phyloP scores from a whole-genome alignment of 2,113 vertebrate species.

The Pterocles burchelli region DNA sequence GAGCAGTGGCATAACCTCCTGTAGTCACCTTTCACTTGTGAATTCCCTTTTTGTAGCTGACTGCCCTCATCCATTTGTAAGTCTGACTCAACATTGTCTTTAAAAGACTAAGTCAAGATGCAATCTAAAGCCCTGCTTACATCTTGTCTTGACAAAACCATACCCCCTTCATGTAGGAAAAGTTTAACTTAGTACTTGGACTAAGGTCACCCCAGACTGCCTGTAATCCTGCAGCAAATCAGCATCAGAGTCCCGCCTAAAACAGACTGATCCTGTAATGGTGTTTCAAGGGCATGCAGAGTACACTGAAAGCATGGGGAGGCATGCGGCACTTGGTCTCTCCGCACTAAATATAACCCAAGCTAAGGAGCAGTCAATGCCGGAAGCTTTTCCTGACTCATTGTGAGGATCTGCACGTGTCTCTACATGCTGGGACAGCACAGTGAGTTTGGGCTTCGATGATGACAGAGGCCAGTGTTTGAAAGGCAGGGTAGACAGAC shows the following conservation, averaged over 20 bases:
- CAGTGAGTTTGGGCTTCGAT: accelerated
- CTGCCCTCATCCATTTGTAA: not conserved
- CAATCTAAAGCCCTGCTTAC: not conserved
- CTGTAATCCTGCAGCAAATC: not conserved
- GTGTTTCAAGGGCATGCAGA: not conserved
- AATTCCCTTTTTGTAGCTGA: not conserved
- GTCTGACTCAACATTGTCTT: not conserved
- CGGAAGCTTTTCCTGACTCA: not conserved
- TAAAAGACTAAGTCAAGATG: not conserved
- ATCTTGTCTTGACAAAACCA: not conserved
- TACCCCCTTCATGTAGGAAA: not conserved
- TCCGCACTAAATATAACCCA: not conserved
- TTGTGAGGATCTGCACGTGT: not conserved
- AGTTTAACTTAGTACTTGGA: not conserved
- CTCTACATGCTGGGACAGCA: not conserved
- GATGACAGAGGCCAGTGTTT: not conserved
- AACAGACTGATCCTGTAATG: not conserved
- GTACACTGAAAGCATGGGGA: not conserved
- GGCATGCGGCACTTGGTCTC: accelerated
- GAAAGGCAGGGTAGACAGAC: not conserved
- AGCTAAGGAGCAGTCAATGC: not conserved
- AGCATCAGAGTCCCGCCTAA: not conserved
- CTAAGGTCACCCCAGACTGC: not conserved
- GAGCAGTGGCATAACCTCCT: not conserved
- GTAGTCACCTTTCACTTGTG: not conserved